Conservation (phyloP, 2,113 vertebrate genomes). For the Leucopsar rothschildi region DNA sequence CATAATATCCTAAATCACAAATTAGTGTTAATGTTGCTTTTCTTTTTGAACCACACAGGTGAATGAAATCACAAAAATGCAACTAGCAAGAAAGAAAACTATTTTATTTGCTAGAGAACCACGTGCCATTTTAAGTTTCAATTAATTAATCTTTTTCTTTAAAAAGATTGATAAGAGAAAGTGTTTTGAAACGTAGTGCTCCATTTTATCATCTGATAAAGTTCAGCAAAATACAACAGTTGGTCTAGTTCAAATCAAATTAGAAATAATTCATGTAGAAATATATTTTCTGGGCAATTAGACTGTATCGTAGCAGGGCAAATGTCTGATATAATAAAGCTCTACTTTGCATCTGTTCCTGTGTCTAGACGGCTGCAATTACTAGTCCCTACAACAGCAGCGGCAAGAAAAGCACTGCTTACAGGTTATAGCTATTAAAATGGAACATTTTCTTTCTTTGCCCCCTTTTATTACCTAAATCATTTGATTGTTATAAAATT, state of each 20-base stretch:
- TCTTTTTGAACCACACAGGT: neutral
- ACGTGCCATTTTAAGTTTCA: neutral
- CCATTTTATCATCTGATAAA: conserved; percentile 71
- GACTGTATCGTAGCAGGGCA: conserved; percentile 84
- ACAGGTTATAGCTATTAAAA: conserved; percentile 67
- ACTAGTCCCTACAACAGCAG: conserved; percentile 65
- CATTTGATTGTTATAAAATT: conserved; percentile 67
- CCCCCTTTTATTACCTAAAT: conserved; percentile 66
- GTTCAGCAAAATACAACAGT: conserved; percentile 82
- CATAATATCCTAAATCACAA: neutral
- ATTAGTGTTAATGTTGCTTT: neutral
- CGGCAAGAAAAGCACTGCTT: conserved; percentile 57
- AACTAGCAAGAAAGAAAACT: neutral
- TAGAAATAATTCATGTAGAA: conserved; percentile 92
- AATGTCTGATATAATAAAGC: conserved; percentile 84
- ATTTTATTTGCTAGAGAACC: conserved; percentile 1
- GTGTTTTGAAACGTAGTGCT: conserved; percentile 36
- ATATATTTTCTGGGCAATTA: conserved; percentile 98
- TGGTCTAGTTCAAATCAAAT: conserved; percentile 96
- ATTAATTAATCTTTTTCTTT: conserved; percentile 21
- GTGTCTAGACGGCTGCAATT: conserved; percentile 81
- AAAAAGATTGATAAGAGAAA: neutral
- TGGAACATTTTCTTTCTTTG: conserved; percentile 62
- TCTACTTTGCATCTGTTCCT: conserved; percentile 85
- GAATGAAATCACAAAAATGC: neutral